These are phyloP conservation scores for Argyrosomus regius DNA, from an alignment of 2,797 vertebrate species.

Conservation along the genomic window DNA sequence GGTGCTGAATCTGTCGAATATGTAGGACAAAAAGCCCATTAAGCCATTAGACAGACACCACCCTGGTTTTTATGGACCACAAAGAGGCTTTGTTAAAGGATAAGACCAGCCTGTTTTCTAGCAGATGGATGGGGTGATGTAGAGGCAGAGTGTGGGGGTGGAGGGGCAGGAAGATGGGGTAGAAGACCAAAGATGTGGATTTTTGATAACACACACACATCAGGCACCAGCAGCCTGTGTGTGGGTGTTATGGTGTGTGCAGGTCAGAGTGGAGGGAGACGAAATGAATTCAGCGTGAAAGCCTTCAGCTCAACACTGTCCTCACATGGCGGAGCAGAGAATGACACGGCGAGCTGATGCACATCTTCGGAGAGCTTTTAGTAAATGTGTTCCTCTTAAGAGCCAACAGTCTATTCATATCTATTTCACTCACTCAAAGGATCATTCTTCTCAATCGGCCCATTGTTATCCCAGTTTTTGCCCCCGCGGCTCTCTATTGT, in stretches of 20 bases:
- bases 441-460: background rate
- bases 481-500: background rate
- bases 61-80: slow-evolving; percentile 33
- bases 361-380: background rate
- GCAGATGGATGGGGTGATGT: slow-evolving; percentile 12
- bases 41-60: slow-evolving; percentile 35
- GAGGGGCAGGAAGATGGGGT: slow-evolving; percentile 11
- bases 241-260: slow-evolving; percentile 37
- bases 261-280: slow-evolving; percentile 40
- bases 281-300: slow-evolving; percentile 3
- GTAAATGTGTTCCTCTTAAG: slow-evolving; percentile 12
- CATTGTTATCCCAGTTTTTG: background rate
- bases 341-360: background rate
- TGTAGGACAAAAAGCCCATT: slow-evolving; percentile 41
- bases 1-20: background rate
- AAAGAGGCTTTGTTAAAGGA: slow-evolving; percentile 60
- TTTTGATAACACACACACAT: slow-evolving; percentile 47
- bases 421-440: slow-evolving; percentile 3
- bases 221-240: slow-evolving; percentile 45
- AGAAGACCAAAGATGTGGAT: slow-evolving; percentile 54
- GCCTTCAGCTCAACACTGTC: slow-evolving; percentile 79
- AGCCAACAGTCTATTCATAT: slow-evolving; percentile 6
- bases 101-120: slow-evolving; percentile 35
- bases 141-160: background rate
- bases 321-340: slow-evolving; percentile 74